A percentile compares a stretch with the other conserved stretches of the same genome.
Conservation (phyloP, 2,888 invertebrate genomes). For the Folsomia manolachei region DNA sequence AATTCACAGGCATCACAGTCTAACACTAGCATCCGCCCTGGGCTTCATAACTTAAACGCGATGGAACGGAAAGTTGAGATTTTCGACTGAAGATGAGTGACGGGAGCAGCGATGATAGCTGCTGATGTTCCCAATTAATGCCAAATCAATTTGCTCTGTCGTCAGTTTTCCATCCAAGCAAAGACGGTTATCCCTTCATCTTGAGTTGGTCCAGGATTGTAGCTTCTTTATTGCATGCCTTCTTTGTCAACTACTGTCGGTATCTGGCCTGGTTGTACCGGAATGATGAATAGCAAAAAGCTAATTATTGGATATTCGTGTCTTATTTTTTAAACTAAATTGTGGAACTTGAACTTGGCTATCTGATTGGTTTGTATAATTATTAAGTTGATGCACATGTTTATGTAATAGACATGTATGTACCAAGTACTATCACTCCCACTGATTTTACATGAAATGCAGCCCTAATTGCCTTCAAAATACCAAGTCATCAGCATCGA, state of each 20-base stretch:
- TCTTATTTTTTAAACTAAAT: neutral
- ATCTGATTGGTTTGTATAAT: neutral
- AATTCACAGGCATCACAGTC: too few relatives aligned
- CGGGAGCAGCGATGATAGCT: neutral
- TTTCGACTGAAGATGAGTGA: neutral
- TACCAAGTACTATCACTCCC: too few relatives aligned
- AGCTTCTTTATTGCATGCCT: too few relatives aligned
- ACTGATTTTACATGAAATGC: neutral
- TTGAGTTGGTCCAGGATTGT: too few relatives aligned
- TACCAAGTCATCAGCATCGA: neutral
- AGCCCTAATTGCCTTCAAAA: slow-evolving; percentile 14
- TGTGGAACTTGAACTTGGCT: too few relatives aligned
- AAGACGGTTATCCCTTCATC: too few relatives aligned
- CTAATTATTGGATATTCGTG: slow-evolving; percentile 16
- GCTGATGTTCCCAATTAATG: neutral
- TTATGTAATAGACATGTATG: too few relatives aligned
- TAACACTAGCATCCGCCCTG: too few relatives aligned
- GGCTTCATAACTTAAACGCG: too few relatives aligned
- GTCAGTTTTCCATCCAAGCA: neutral
- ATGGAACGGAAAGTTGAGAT: neutral
- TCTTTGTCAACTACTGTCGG: too few relatives aligned
- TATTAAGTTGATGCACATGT: too few relatives aligned
- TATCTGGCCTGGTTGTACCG: too few relatives aligned
- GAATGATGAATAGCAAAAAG: neutral
- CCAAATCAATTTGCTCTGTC: slow-evolving; percentile 1